phyloP scores from a whole-genome alignment of 2,888 invertebrate species.

The Hipparchia sbordonii region DNA sequence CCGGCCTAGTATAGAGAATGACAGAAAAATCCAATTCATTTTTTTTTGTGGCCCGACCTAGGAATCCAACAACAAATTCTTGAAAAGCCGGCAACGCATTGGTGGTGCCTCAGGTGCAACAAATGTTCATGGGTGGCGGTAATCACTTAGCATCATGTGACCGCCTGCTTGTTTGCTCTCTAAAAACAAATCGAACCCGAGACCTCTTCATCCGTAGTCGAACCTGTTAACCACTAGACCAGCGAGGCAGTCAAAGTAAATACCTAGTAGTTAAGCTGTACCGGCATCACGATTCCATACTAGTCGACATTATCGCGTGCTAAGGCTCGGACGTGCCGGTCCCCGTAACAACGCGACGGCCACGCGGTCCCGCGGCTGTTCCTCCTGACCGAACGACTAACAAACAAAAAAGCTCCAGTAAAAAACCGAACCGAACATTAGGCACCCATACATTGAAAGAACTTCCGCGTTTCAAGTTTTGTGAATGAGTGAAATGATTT shows the following conservation, averaged over 20 bases:
- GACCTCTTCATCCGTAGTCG: too few species aligned
- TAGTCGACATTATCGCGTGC: conserved; percentile 69
- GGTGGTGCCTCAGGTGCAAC: too few species aligned
- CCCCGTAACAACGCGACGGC: conserved; percentile 48
- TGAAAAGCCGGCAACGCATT: too few species aligned
- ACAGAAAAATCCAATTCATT: too few species aligned
- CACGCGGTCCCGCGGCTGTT: conserved; percentile 55
- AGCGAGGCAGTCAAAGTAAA: conserved; percentile 46
- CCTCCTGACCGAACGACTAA: conserved; percentile 36
- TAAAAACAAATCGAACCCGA: too few species aligned
- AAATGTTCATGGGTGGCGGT: too few species aligned
- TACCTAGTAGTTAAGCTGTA: conserved; percentile 51
- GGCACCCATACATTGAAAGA: conserved; percentile 9
- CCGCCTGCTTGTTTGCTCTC: too few species aligned
- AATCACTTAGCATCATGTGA: too few species aligned
- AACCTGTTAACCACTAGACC: too few species aligned
- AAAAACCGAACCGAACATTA: conserved; percentile 35
- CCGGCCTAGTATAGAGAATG: too few species aligned
- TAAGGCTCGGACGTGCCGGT: conserved; percentile 61
- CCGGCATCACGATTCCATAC: conserved; percentile 44
- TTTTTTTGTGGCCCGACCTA: too few species aligned
- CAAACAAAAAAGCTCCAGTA: conserved; percentile 34
- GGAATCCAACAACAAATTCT: too few species aligned
- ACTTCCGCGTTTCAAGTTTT: conserved; percentile 39
- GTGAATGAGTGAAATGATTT: conserved; percentile 56